Base-by-base conservation (phyloP, 2,888 invertebrate species). In the Apamea epomidion region DNA sequence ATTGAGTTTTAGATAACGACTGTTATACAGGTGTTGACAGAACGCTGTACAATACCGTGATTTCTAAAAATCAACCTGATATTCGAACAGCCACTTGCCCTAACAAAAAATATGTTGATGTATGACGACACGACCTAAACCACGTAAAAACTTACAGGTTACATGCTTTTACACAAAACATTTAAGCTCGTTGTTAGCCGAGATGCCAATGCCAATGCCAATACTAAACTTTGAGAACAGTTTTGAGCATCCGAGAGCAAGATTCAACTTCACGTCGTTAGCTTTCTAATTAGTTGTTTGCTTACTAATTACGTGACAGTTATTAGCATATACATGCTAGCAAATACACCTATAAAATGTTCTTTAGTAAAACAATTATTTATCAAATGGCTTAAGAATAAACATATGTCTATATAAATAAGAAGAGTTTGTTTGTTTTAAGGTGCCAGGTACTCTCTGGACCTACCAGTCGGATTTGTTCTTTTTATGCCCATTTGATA, bases 151-250 rank as follows among this genome's bases (percentile, higher is more conserved):
- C 32, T 18, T 48, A 1, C 48, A 71, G 18, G 48, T 18, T 48
- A 48, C 2, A 45, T n/a, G 7, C 2, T 18, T 51, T n/a, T 7
- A 42, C 37, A n/a, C 3, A 25, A 42, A 54, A 18, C 25, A 58
- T 74, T 74, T 16, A 2, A 70, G 32, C 25, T 2, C 10, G 10
- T 16, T 83, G 48, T 69, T 32, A 64, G 32, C 51, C 32, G 65
- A 65, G 42, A 71, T 80, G n/a, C 18, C 54, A 64, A 37, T 80
- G n/a, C 18, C 54, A 64, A 37, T 54, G n/a, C 62, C 58, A 65
- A 65, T 83, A 79, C 58, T 58, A 71, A 81, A 81, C 58, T 84
- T 84, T 48, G 80, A 32, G 58, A 81, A 70, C 54, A 64, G 58
- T 48, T 80, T 71, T 80, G 32, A 80, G 4, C 42, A 72, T 68